A percentile compares a stretch with the other conserved stretches of the same genome.
phyloP scores from a whole-genome alignment of 2,888 invertebrate genomes.

The Epinotia bilunana region DNA sequence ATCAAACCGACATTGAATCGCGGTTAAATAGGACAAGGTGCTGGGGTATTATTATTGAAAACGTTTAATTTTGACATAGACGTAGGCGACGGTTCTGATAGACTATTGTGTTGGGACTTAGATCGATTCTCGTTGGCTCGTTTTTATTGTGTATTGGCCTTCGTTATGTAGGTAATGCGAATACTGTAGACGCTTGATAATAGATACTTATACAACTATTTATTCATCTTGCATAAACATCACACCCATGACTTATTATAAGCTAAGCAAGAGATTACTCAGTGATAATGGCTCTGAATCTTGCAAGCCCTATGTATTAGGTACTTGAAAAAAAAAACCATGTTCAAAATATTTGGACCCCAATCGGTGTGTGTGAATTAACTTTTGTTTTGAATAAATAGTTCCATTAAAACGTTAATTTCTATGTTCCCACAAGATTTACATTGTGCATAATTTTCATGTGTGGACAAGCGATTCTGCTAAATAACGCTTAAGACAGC shows the following conservation, averaged over 20 bases:
- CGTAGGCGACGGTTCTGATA: conserved; percentile 56
- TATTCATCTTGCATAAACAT: conserved; percentile 13
- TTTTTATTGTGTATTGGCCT: conserved; percentile 50
- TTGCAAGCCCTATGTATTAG: background rate
- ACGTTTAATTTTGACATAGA: conserved; percentile 50
- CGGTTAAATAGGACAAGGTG: conserved; percentile 63
- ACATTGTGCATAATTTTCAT: conserved; percentile 55
- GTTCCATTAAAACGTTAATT: conserved; percentile 33
- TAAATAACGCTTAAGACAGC: conserved; percentile 58
- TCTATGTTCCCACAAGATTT: conserved; percentile 37
- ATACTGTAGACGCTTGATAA: conserved; percentile 34
- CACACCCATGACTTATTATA: background rate
- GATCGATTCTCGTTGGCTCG: conserved; percentile 52
- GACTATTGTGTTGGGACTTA: conserved; percentile 62
- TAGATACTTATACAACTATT: conserved; percentile 14
- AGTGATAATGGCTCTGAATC: background rate
- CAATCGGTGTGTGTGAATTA: background rate
- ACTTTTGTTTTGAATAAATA: conserved; percentile 33
- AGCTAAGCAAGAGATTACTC: background rate
- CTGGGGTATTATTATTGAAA: conserved; percentile 55
- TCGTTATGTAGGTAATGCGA: conserved; percentile 48
- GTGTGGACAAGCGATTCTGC: conserved; percentile 59
- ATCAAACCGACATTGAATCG: conserved; percentile 59
- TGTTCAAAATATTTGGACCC: background rate
- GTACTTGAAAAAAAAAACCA: background rate